Conservation (phyloP, 2,888 invertebrate species). For the Timandra comae region DNA sequence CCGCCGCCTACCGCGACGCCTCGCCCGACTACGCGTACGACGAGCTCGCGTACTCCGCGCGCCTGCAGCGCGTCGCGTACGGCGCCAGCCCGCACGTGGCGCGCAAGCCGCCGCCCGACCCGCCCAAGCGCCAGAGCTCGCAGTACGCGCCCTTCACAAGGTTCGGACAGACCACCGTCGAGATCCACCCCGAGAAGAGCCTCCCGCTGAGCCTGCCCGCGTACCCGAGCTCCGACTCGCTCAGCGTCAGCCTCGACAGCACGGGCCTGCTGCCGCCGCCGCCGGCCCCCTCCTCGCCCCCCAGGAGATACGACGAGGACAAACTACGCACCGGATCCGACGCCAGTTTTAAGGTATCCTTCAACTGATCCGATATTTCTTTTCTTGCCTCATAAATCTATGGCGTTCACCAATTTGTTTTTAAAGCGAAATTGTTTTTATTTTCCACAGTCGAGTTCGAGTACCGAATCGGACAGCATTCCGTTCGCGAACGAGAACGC, state of each 20-base stretch:
- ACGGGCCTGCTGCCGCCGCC: constrained; percentile 81
- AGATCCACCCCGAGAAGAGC: constrained; percentile 76
- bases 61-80: constrained; percentile 73
- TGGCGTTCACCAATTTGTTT: too few species aligned
- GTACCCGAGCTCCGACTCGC: constrained; percentile 80
- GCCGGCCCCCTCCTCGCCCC: constrained; percentile 81
- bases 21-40: constrained; percentile 69
- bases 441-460: constrained; percentile 88
- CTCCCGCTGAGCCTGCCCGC: constrained; percentile 79
- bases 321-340: constrained; percentile 83
- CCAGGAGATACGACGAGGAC: constrained; percentile 63
- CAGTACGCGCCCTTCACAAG: constrained; percentile 70
- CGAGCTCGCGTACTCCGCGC: constrained; percentile 66
- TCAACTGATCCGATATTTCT: too few species aligned
- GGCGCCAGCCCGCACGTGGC: constrained; percentile 84
- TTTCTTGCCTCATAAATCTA: too few species aligned
- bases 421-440: too few species aligned
- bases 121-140: constrained; percentile 83
- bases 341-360: constrained; percentile 90
- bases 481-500: constrained; percentile 99
- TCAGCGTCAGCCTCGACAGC: constrained; percentile 79
- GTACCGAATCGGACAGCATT: constrained; percentile 96
- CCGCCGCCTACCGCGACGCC: constrained; percentile 56
- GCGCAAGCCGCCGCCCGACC: constrained; percentile 88
- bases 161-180: constrained; percentile 78